phyloP scores from a whole-genome alignment of 2,888 invertebrate genomes.

The Lycophotia porphyrea region DNA sequence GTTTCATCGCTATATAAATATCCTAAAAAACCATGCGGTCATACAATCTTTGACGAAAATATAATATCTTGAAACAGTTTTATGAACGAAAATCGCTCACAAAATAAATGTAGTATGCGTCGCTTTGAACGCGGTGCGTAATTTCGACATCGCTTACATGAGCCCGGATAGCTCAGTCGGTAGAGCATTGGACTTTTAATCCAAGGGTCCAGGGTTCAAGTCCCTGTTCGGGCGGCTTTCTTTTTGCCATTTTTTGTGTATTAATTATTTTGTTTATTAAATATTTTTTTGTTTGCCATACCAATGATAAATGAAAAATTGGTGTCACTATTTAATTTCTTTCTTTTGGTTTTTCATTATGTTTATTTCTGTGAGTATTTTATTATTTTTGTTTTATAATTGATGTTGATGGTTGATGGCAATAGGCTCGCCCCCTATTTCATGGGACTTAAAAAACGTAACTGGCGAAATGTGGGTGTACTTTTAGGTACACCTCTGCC shows the following conservation, averaged over 20 bases:
- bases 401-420: too few species aligned
- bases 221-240: slow-evolving; percentile 88
- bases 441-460: too few species aligned
- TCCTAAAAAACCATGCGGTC: neutral
- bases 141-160: slow-evolving; percentile 34
- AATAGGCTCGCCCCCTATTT: too few species aligned
- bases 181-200: slow-evolving; percentile 91
- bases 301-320: neutral
- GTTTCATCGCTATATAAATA: slow-evolving; percentile 12
- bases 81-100: neutral
- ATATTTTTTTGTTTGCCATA: neutral
- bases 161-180: slow-evolving; percentile 91
- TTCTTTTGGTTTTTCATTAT: neutral
- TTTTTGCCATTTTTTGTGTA: slow-evolving; percentile 55
- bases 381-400: neutral
- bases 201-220: slow-evolving; percentile 91
- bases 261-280: neutral
- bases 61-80: neutral
- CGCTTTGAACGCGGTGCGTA: slow-evolving; percentile 32
- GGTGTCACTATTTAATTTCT: neutral
- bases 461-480: too few species aligned
- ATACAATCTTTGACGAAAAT: slow-evolving; percentile 1
- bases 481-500: too few species aligned
- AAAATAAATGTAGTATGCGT: slow-evolving; percentile 26
- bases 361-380: neutral